A percentile compares a stretch with the other conserved stretches of the same genome.
phyloP scores from a whole-genome alignment of 2,797 vertebrate genomes.

The Emydoidea blandingii region DNA sequence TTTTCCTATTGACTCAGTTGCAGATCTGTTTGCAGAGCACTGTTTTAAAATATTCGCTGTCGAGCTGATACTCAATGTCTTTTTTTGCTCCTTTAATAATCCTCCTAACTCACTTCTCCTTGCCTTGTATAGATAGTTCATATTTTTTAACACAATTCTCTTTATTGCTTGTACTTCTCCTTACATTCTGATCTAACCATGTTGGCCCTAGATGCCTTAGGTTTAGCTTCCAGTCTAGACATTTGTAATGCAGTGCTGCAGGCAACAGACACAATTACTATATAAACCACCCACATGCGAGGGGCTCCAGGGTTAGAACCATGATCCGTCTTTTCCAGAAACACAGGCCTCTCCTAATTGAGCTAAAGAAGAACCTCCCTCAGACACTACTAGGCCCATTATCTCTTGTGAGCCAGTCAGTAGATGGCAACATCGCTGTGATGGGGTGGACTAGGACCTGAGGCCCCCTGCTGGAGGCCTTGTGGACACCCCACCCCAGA shows the following conservation, averaged over 20 bases:
- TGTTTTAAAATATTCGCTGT: conserved; percentile 27
- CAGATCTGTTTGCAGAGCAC: conserved; percentile 8
- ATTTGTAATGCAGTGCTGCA: conserved; percentile 40
- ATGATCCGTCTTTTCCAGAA: background rate
- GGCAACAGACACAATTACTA: conserved; percentile 16
- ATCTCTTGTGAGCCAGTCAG: background rate
- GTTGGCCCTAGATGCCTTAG: conserved; percentile 9
- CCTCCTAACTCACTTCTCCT: conserved; percentile 47
- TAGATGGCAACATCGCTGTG: background rate
- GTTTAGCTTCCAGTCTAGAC: conserved; percentile 29
- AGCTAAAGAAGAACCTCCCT: background rate
- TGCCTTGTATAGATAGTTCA: conserved; percentile 56
- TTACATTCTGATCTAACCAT: conserved; percentile 55
- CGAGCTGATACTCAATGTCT: conserved; percentile 52
- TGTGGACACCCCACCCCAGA: too few relatives aligned
- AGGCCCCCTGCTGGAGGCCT: too few relatives aligned
- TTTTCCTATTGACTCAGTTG: conserved; percentile 5
- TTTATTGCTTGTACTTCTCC: conserved; percentile 68
- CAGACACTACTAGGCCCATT: background rate
- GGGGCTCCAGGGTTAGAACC: background rate
- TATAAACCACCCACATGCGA: background rate
- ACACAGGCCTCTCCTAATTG: background rate
- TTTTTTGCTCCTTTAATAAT: conserved; percentile 68
- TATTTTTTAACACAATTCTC: conserved; percentile 66
- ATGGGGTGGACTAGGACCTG: too few relatives aligned